Conservation (phyloP, 2,888 invertebrate genomes). For the Camptogramma bilineatum region DNA sequence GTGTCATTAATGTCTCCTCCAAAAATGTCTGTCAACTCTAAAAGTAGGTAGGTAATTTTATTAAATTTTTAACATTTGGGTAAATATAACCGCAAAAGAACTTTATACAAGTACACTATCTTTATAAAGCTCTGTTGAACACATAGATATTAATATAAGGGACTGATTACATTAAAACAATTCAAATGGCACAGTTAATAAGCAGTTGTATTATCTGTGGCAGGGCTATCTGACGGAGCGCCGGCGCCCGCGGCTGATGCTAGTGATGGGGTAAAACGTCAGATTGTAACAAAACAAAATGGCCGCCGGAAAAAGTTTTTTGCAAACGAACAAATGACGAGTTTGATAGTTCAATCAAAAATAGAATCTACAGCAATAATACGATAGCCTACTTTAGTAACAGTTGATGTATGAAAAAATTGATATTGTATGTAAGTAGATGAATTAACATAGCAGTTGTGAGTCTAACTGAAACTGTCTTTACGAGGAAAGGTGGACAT, state of each 20-base stretch:
- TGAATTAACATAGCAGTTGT: too few relatives aligned
- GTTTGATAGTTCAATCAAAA: too few relatives aligned
- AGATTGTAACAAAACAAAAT: not conserved
- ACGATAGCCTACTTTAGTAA: too few relatives aligned
- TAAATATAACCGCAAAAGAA: too few relatives aligned
- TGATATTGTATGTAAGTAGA: too few relatives aligned
- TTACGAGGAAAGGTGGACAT: not conserved
- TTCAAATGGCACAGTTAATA: constrained; percentile 33
- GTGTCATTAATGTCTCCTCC: too few relatives aligned
- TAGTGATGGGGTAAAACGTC: constrained; percentile 29
- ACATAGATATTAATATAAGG: constrained; percentile 4
- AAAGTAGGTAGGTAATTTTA: too few relatives aligned
- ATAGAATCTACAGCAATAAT: too few relatives aligned
- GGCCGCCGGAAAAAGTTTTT: not conserved
- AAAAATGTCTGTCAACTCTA: too few relatives aligned
- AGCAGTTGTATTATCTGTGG: constrained; percentile 40
- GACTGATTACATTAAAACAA: constrained; percentile 30
- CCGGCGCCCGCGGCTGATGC: constrained; percentile 33
- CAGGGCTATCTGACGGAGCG: constrained; percentile 37
- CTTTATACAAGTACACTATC: not conserved
- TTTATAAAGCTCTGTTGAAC: not conserved
- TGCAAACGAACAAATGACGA: too few relatives aligned
- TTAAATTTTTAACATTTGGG: too few relatives aligned
- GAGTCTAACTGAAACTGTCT: not conserved
- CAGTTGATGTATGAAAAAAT: too few relatives aligned